These are phyloP conservation scores for Melinopterus prodromus DNA, from an alignment of 2,888 invertebrate species.

Conservation along the genomic window DNA sequence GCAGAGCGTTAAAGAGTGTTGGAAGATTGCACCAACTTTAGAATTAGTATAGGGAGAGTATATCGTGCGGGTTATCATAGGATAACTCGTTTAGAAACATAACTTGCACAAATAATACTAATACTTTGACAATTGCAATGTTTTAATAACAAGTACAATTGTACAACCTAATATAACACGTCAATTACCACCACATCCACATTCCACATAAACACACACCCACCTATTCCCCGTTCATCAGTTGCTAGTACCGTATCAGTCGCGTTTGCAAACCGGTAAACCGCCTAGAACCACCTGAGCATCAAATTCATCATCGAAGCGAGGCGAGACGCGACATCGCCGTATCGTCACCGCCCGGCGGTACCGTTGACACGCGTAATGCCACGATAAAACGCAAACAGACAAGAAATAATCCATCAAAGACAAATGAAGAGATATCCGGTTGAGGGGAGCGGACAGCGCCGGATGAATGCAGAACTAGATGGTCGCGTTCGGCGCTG, in stretches of 20 bases:
- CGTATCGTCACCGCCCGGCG: constrained; percentile 29
- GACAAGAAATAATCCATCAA: constrained; percentile 45
- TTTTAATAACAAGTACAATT: too few relatives aligned
- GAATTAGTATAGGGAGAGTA: too few relatives aligned
- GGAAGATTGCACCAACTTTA: too few relatives aligned
- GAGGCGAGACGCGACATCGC: not conserved
- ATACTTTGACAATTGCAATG: too few relatives aligned
- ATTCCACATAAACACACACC: not conserved
- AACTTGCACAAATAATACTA: too few relatives aligned
- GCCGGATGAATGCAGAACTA: constrained; percentile 26
- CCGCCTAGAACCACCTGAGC: constrained; percentile 11
- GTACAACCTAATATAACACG: too few relatives aligned
- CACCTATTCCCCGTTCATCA: constrained; percentile 16
- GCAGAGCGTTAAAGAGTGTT: too few relatives aligned
- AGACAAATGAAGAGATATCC: constrained; percentile 49
- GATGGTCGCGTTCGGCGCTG: not conserved
- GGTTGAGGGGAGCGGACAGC: constrained; percentile 7
- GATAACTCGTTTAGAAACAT: too few relatives aligned
- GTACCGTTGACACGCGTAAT: constrained; percentile 22
- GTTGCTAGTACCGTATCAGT: constrained; percentile 13
- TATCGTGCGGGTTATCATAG: too few relatives aligned
- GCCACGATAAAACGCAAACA: constrained; percentile 32
- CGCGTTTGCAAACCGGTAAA: constrained; percentile 17
- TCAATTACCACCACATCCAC: not conserved
- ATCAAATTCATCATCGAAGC: not conserved